Base-by-base conservation (phyloP, 2,797 vertebrate species). In the Squalus acanthias region DNA sequence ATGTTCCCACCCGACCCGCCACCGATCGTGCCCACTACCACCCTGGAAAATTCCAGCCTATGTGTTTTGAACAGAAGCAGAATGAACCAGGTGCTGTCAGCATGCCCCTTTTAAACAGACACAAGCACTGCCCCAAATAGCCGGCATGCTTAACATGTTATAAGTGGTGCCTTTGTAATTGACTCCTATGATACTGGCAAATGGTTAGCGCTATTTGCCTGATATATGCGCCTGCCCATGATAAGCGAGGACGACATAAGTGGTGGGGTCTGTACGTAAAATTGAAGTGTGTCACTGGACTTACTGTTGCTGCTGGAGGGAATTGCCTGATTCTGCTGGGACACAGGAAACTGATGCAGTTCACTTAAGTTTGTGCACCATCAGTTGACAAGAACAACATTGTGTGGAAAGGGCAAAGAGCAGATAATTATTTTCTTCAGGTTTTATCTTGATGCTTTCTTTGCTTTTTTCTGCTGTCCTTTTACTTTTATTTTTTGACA, bases 381-480 rank as follows among this genome's bases (percentile, higher is more conserved):
- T 82, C 79, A 46, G 39, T 82, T 82, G 39, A 46, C 79, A 46
- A 46, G 39, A 82, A 46, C 79, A 82, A 15, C 79, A 82, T 82
- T 82, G 79, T 82, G n/a, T 20, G 46, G n/a, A 20, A 46, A 82
- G 39, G 79, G 39, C 79, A 82, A 82, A 82, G 79, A 46, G n/a
- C 79, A 82, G 79, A 82, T 82, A 82, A 46, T 82, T 82, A 82
- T 82, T 82, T 82, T 82, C 79, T 82, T 82, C 79, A 46, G 79
- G 39, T 82, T 46, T 82, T 82, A 82, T 82, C 39, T 39, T 46
- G 79, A 20, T 15, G 46, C 4, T 15, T 46, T 82, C n/a, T 82
- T 82, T 82, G 39, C 79, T 46, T 82, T 82, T 39, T 46, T 82
- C n/a, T 82, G 79, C 79, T 46, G 79, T 22, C n/a, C 79, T 82